Base-by-base conservation (phyloP, 2,797 vertebrate species). In the Microctenopoma lineatum region DNA sequence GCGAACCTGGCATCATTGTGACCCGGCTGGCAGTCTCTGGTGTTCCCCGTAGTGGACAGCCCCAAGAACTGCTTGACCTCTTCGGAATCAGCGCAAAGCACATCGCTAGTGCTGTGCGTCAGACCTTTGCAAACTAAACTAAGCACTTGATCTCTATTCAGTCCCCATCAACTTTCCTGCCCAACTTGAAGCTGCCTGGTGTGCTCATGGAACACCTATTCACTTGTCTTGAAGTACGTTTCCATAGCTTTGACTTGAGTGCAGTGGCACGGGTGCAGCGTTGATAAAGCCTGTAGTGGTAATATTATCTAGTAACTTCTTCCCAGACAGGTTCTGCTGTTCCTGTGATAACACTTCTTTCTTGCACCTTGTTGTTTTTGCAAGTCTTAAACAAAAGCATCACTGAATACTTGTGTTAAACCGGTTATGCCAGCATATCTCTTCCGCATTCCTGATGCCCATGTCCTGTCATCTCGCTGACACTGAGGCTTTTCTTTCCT, bases 21-120 rank as follows among this genome's bases (percentile, higher is more conserved):
- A 94, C 91, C 15, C 90, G 91, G 15, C 82, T 98, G 68, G 94
- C 95, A 0, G 96, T 97, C 59, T 69, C 64, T 0, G 81, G 74
- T 0, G 90, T 96, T 8, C 95, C 96, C 59, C 93, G 47, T 32
- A 95, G 94, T 0, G 94, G 95, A 57, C 93, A 93, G 67, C 78
- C 95, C 0, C 79, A 92, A 4, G 94, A 96, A 81, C 89, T 96
- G 54, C 88, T 97, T 16, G 94, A 96, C 80, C 7, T 90, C 15
- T 96, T 92, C 42, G 95, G 94, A 55, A 95, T 97, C 84, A 94
- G 94, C 27, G 92, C 96, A 18, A 93, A 93, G 64, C 74, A 87
- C 59, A 96, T 97, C 8, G 83, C 87, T 0, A 44, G 76, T 0
- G 89, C 96, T 0, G 96, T 97, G 77, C 94, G 84, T 66, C 70